phyloP scores from a whole-genome alignment of 2,113 vertebrate species.

The Trochalopteron elliotii region DNA sequence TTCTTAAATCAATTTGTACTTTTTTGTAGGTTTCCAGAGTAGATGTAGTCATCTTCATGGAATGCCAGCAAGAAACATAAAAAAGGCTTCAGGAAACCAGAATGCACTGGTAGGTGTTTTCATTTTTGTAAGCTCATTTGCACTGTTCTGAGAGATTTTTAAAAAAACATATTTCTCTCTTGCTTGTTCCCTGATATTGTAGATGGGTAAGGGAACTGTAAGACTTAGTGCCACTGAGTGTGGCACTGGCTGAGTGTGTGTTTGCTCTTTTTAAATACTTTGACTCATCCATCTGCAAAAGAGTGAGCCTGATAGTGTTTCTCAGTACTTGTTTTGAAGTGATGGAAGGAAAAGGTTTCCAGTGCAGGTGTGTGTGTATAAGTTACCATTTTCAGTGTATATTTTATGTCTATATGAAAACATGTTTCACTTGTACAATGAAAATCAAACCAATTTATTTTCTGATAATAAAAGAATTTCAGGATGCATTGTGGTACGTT shows the following conservation, averaged over 20 bases:
- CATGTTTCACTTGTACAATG: background rate
- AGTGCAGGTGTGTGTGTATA: background rate
- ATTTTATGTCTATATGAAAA: background rate
- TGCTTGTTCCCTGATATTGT: background rate
- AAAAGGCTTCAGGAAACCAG: conserved; percentile 76
- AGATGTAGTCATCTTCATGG: conserved; percentile 87
- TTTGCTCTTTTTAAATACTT: background rate
- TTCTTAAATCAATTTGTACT: background rate
- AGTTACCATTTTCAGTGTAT: background rate
- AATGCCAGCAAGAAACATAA: conserved; percentile 78
- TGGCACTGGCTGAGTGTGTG: background rate
- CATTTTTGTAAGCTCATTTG: background rate
- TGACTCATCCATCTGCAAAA: background rate
- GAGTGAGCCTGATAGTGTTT: background rate
- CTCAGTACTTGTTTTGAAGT: background rate
- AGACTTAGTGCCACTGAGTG: background rate
- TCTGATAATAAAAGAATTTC: conserved; percentile 30
- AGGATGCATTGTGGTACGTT: background rate
- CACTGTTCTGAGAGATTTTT: background rate
- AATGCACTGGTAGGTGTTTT: conserved; percentile 78
- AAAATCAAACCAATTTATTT: background rate
- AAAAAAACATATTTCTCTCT: conserved; percentile 5
- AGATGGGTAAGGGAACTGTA: background rate
- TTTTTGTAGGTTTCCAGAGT: conserved; percentile 87
- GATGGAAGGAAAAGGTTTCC: background rate